A percentile compares a stretch with the other conserved stretches of the same genome.
Evolutionary conservation across 30 jellyfish, hydroid and myxozoan genomes (phyloP).

Genomic region (Hydractinia symbiolongicarpus): DNA sequence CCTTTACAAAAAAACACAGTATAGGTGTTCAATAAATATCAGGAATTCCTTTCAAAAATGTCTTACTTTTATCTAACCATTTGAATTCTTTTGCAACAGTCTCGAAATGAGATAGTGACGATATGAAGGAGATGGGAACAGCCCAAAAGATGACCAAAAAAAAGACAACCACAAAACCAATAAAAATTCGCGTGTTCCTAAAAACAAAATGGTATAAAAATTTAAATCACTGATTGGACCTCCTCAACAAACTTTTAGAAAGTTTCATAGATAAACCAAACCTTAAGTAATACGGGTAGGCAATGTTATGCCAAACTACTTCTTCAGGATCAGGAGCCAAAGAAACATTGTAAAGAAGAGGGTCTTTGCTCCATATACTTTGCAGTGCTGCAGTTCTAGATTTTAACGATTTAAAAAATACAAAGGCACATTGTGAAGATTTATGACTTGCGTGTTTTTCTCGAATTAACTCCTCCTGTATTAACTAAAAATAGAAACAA

Average conservation of each 20-base stretch:
- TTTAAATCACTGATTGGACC: background rate
- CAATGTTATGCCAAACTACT: conserved; percentile 57
- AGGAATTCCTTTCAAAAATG: too few relatives aligned
- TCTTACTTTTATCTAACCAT: conserved; percentile 64
- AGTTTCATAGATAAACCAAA: background rate
- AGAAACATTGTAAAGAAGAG: conserved; percentile 39
- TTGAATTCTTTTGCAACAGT: conserved; percentile 60
- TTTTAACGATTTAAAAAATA: conserved; percentile 64
- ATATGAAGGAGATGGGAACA: conserved; percentile 65
- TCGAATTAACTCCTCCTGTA: conserved; percentile 33
- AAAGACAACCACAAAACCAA: conserved; percentile 42
- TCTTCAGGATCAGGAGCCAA: conserved; percentile 74
- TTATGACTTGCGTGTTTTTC: conserved; percentile 50
- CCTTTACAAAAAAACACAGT: too few relatives aligned
- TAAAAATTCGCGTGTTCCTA: conserved; percentile 38
- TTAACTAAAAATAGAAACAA: background rate
- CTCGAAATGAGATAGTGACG: conserved; percentile 60
- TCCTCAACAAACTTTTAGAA: background rate
- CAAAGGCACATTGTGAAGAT: conserved; percentile 57
- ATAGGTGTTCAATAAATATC: too few relatives aligned
- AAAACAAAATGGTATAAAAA: background rate
- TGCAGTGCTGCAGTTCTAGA: conserved; percentile 58
- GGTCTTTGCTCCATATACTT: conserved; percentile 56
- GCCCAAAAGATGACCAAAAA: conserved; percentile 71
- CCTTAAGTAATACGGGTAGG: conserved; percentile 47